Percentiles rank a stretch among this genome's conserved stretches.
Conservation (phyloP, 2,113 vertebrate genomes). For the Hassar affinis region DNA sequence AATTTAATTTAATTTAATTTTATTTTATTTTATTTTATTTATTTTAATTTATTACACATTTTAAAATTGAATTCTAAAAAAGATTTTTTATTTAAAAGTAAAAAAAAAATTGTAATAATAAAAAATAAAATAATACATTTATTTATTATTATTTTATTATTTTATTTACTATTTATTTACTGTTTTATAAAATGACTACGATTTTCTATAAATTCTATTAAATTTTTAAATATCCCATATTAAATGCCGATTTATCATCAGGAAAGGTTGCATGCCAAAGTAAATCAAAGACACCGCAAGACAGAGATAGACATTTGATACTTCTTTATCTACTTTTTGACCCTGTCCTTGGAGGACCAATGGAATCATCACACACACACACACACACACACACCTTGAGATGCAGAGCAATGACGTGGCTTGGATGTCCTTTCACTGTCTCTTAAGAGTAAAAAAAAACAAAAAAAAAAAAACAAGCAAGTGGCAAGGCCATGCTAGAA, state of each 20-base stretch:
- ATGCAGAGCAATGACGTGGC: conserved; percentile 42
- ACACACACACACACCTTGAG: conserved; percentile 51
- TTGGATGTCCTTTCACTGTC: conserved; percentile 20
- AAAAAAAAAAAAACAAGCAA: conserved; percentile 35
- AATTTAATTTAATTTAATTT: too few species aligned
- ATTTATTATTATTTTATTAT: too few species aligned
- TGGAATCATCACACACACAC: conserved; percentile 28
- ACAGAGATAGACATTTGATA: conserved; percentile 3
- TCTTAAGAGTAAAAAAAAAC: conserved; percentile 57
- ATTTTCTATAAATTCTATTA: too few species aligned
- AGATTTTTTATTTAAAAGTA: too few species aligned
- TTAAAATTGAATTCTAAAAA: too few species aligned
- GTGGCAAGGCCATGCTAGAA: conserved; percentile 13
- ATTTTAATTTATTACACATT: too few species aligned
- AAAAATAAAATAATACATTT: too few species aligned
- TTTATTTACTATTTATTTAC: too few species aligned
- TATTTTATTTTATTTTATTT: too few species aligned
- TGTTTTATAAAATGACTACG: too few species aligned
- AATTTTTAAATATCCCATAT: too few species aligned
- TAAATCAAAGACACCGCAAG: not conserved
- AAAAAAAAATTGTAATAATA: too few species aligned
- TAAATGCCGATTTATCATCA: not conserved
- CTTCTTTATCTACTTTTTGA: conserved; percentile 27
- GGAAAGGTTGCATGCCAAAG: not conserved
- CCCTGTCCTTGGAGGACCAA: conserved; percentile 45